Base-by-base conservation (phyloP, 2,113 vertebrate species). In the Phoenicopterus ruber region DNA sequence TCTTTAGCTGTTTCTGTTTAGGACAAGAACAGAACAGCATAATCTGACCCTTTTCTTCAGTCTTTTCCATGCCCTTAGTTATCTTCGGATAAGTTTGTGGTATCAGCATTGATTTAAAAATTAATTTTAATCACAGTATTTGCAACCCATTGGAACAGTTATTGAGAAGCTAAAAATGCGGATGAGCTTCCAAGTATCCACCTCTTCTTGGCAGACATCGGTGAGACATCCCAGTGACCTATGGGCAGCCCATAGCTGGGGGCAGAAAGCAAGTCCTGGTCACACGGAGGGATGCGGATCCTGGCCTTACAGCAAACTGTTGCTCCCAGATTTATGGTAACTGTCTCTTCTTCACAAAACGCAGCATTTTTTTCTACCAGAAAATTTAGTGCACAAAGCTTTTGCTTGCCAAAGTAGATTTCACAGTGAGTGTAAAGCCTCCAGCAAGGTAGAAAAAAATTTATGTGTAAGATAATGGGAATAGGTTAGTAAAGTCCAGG, bases 221-320 rank as follows among this genome's bases (percentile, higher is more conserved):
- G 31, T 22, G 67, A 25, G 79, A 57, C 24, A 42, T 25, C 29
- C 19, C 74, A 24, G 40, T 19, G 16, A 26, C 6, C 66, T 18
- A 6, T 7, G 34, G 61, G 66, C 55, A 82, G 29, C 29, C 24
- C 24, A 4, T 3, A 32, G 28, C 8, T 6, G 11, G 19, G 11
- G 15, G 26, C 32, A 61, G 20, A 85, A 82, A 13, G 11, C 29
- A 58, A 61, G 17, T 38, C 10, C 40, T 73, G 36, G 13, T 24
- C 26, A 20, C 38, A 5, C 0, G 1, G n/a, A 91, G 4, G 6
- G 11, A 10, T 0, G 0, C 21, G 34, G 42, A 55, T 46, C 31
- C 42, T 80, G 34, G 22, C 19, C 29, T 63, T 38, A 9, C 20
- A 66, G 13, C 16, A 67, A 28, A 57, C 14, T 17, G 11, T 8